Base-by-base conservation (phyloP, 2,888 invertebrate species). In the Drosophila maculinotata region DNA sequence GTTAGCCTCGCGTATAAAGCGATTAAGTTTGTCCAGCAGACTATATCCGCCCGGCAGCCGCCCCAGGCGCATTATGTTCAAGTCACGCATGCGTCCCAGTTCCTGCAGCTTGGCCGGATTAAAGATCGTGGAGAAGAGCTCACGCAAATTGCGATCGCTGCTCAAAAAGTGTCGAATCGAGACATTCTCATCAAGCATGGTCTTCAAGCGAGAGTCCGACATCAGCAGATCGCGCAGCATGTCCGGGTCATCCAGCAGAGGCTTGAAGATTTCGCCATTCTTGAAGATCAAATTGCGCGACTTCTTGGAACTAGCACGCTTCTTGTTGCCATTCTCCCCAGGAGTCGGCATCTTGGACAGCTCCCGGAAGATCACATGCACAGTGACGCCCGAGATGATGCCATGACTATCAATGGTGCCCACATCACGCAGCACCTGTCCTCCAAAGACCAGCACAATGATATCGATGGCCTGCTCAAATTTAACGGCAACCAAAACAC, bases 321-420 rank as follows among this genome's bases (percentile, higher is more conserved):
- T 15, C 20, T 9, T 12, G 12, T 12, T 15, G 28, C 0, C n/a
- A 3, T 14, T 9, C 1, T 20, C 38, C 9, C 33, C 26, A 1
- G 17, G 4, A 1, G 25, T 3, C 9, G 10, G 0, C 3, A 12
- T n/a, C 4, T 49, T 49, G 1, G 38, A 6, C 8, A 36, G 25
- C 12, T 47, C 54, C 1, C 79, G 69, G 7, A 76, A 62, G 6
- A 83, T 52, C n/a, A 83, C 75, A 10, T 85, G 66, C 0, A 83
- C 83, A 2, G 70, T 85, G 2, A 77, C 79, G 0, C 79, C 87
- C 3, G 77, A 63, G 2, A 45, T 72, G 8, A 87, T 87, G 17
- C 79, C 76, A 9, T 60, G 44, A 2, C 53, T 20, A 47, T 69
- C 79, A n/a, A 83, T 74, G 20, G 87, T 85, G 17, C 82, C 83